Evolutionary conservation across 2,888 invertebrate genomes (phyloP).

Genomic region (Pseudanteris insignis): DNA sequence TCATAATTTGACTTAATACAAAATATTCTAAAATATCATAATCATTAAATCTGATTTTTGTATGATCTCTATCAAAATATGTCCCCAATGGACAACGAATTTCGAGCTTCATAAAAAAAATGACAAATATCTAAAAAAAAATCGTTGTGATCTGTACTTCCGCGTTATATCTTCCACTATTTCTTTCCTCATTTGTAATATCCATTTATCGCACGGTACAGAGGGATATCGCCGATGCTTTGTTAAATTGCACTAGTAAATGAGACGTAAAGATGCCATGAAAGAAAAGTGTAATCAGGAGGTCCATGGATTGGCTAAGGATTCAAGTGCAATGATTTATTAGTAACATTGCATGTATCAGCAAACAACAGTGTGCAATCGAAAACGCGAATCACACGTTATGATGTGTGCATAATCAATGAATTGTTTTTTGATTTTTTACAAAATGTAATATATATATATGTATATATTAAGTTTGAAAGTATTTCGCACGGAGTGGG

Average conservation of each 20-base stretch:
- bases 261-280: too few relatives aligned
- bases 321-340: not conserved
- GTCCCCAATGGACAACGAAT: conserved; percentile 17
- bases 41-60: conserved; percentile 26
- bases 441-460: conserved; percentile 40
- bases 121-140: conserved; percentile 11
- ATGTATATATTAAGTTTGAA: conserved; percentile 43
- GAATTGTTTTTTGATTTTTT: conserved; percentile 36
- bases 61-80: conserved; percentile 19
- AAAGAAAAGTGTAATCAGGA: conserved; percentile 18
- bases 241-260: too few relatives aligned
- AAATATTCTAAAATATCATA: conserved; percentile 34
- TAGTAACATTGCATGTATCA: conserved; percentile 5
- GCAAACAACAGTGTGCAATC: conserved; percentile 7
- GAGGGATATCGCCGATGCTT: not conserved
- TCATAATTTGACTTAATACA: too few relatives aligned
- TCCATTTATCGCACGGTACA: conserved; percentile 8
- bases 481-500: conserved; percentile 29
- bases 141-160: conserved; percentile 47
- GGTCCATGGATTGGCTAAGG: conserved; percentile 53
- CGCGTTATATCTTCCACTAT: conserved; percentile 53
- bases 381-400: not conserved
- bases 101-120: conserved; percentile 38
- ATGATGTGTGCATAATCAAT: conserved; percentile 15
- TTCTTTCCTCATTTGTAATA: conserved; percentile 26